A percentile compares a stretch with the other conserved stretches of the same genome.
Evolutionary conservation across 1,140 invertebrate species (phyloP).

Genomic region (Micrasema minimum): DNA sequence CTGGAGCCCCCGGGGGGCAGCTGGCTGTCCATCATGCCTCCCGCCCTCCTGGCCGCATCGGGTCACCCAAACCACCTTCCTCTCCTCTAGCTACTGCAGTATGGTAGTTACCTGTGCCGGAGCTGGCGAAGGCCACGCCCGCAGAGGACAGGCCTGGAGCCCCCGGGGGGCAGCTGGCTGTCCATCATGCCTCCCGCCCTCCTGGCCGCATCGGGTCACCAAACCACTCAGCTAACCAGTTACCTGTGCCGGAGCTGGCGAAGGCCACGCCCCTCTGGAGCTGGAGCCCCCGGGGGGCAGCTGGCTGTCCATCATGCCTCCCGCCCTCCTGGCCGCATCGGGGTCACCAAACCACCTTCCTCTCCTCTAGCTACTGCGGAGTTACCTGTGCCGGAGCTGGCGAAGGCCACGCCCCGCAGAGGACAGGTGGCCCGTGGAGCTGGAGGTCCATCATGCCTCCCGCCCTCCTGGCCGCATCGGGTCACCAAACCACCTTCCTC

Average conservation of each 20-base stretch:
- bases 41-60: not conserved
- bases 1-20: conserved; percentile 65
- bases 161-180: conserved; percentile 64
- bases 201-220: not conserved
- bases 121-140: conserved; percentile 55
- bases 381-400: conserved; percentile 44
- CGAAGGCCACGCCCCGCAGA: conserved; percentile 59
- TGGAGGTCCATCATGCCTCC: conserved; percentile 63
- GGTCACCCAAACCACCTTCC: conserved; percentile 36
- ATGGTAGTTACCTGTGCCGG: conserved; percentile 10
- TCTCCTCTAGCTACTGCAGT: not conserved
- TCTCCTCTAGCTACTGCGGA: too few species aligned
- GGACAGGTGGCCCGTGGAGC: conserved; percentile 66
- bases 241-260: conserved; percentile 41
- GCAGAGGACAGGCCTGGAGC: conserved; percentile 65
- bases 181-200: conserved; percentile 57
- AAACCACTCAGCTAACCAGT: too few species aligned
- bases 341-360: conserved; percentile 31
- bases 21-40: conserved; percentile 62
- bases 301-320: conserved; percentile 61
- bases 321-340: not conserved
- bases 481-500: too few species aligned
- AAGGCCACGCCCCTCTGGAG: conserved; percentile 62
- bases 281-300: conserved; percentile 65
- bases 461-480: conserved; percentile 53